Conservation (phyloP, 2,113 vertebrate species). For the Myrmecobius fasciatus region DNA sequence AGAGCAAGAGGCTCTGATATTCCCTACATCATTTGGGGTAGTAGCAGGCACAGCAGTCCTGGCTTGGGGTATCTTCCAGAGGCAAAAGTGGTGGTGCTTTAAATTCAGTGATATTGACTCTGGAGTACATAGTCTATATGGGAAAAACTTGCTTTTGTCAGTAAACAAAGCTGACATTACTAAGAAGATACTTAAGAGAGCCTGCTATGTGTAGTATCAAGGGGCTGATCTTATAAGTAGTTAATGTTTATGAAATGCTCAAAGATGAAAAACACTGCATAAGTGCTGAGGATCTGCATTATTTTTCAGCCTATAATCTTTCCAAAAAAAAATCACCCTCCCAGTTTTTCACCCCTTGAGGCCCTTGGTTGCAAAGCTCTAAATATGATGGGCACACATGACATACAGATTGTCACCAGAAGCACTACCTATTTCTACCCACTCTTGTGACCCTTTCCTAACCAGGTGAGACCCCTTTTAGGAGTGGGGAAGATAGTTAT, state of each 20-base stretch:
- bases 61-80: background rate
- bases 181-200: slow-evolving; percentile 58
- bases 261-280: background rate
- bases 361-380: background rate
- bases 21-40: background rate
- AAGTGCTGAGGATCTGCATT: background rate
- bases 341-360: background rate
- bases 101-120: slow-evolving; percentile 7
- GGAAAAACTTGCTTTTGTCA: slow-evolving; percentile 66
- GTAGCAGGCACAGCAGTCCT: fast-evolving
- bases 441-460: background rate
- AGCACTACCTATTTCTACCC: background rate
- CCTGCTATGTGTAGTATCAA: slow-evolving; percentile 38
- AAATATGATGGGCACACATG: background rate
- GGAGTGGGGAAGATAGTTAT: fast-evolving
- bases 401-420: background rate
- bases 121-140: slow-evolving; percentile 6
- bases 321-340: background rate
- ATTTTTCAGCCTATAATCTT: background rate
- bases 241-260: slow-evolving; percentile 51
- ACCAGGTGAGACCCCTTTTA: background rate
- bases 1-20: background rate
- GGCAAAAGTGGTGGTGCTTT: background rate
- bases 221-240: slow-evolving; percentile 53
- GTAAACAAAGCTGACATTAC: slow-evolving; percentile 43